Evolutionary conservation across 2,797 vertebrate species (phyloP).

Genomic region (Schizopygopsis pylzovi): DNA sequence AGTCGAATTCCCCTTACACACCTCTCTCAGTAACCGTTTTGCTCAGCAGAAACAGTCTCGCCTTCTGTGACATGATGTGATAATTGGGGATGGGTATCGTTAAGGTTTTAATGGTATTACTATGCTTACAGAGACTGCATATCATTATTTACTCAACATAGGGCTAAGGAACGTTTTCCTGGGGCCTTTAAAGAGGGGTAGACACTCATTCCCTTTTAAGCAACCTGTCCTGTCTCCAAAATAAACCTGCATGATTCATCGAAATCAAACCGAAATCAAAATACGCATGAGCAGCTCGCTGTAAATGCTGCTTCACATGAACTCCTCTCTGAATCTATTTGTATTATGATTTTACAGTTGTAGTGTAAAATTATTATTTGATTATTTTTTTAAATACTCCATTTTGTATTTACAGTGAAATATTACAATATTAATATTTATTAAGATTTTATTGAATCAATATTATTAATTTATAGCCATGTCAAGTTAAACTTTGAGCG

Average conservation of each 20-base stretch:
- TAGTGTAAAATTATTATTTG: neutral
- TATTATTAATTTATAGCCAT: no score
- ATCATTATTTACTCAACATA: neutral
- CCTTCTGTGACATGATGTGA: no score
- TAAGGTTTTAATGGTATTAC: no score
- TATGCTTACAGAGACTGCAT: accelerated
- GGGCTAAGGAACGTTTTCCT: neutral
- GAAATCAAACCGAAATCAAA: neutral
- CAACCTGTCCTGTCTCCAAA: neutral
- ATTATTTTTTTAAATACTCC: neutral
- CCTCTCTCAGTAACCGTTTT: no score
- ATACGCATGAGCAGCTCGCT: neutral
- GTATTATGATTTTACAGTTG: neutral
- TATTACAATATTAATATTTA: no score
- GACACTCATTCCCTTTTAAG: neutral
- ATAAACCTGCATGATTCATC: neutral
- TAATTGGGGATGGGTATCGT: no score
- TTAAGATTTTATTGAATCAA: no score
- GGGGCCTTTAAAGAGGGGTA: neutral
- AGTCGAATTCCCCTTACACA: no score
- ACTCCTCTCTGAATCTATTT: neutral
- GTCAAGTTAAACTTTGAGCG: no score
- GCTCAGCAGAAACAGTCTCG: no score
- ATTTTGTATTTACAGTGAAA: no score
- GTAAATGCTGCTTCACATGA: neutral